Evolutionary conservation across 2,888 invertebrate species (phyloP).

Genomic region (Sussaba pulchella): DNA sequence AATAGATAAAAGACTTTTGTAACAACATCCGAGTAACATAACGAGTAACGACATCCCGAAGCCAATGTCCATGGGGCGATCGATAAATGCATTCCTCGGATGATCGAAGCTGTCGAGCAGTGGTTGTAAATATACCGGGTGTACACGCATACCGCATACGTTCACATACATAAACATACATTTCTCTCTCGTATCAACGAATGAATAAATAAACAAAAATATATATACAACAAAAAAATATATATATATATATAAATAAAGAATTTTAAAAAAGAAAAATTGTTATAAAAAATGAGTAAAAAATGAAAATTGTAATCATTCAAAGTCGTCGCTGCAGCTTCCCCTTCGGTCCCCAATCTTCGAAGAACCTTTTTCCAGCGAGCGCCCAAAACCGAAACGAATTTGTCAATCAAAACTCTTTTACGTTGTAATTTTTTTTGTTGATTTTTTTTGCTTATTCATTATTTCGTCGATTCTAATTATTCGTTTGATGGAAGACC

Average conservation of each 20-base stretch:
- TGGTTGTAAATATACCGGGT: slow-evolving; percentile 43
- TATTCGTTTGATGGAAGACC: slow-evolving; percentile 3
- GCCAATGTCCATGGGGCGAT: background rate
- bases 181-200: slow-evolving; percentile 2
- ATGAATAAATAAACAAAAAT: slow-evolving; percentile 14
- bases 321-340: background rate
- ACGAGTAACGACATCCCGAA: background rate
- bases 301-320: too few species aligned
- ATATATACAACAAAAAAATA: background rate
- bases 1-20: too few species aligned
- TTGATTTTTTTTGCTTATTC: too few species aligned
- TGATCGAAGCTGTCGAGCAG: background rate
- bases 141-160: slow-evolving; percentile 19
- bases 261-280: slow-evolving; percentile 7
- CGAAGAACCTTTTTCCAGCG: slow-evolving; percentile 27
- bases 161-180: slow-evolving; percentile 27
- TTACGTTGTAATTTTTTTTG: too few species aligned
- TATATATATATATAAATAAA: background rate
- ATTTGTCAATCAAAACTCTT: too few species aligned
- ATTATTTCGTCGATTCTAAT: too few species aligned
- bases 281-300: slow-evolving; percentile 4
- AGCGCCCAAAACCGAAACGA: background rate
- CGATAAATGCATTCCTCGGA: background rate
- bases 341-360: background rate
- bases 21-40: too few species aligned